These are phyloP conservation scores for Oostethus manadensis DNA, from an alignment of 2,113 vertebrate genomes.

Conservation along the genomic window DNA sequence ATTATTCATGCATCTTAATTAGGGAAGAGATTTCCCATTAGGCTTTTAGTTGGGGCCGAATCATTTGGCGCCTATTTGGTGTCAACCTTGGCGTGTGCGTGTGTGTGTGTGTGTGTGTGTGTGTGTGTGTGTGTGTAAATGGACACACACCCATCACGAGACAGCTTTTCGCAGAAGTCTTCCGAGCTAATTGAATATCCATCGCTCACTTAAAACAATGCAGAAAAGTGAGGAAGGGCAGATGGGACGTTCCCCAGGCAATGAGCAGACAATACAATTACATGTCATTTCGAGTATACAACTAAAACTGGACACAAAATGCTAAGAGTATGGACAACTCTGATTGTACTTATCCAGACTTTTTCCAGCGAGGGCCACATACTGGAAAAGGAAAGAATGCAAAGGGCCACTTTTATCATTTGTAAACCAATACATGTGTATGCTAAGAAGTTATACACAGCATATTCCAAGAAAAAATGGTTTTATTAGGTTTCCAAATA, in stretches of 20 bases:
- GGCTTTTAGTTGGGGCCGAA: conserved; percentile 58
- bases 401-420: no score
- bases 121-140: background rate
- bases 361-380: no score
- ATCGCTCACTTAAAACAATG: background rate
- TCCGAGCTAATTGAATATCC: conserved; percentile 9
- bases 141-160: background rate
- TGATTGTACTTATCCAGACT: no score
- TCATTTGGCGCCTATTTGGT: conserved; percentile 48
- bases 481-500: no score
- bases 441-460: no score
- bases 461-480: no score
- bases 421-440: no score
- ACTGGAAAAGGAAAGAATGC: no score
- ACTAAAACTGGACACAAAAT: background rate
- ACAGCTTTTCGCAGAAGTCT: background rate
- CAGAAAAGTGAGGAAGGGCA: background rate
- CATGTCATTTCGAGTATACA: background rate
- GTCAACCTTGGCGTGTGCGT: conserved; percentile 7
- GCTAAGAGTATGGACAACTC: background rate
- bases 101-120: no score
- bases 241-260: background rate
- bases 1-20: conserved; percentile 80
- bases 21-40: conserved; percentile 69
- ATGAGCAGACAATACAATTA: background rate